Evolutionary conservation across 2,797 vertebrate genomes (phyloP), one percentile per base, ranked within the genome.

Genomic region (Micrastur ruficollis): DNA sequence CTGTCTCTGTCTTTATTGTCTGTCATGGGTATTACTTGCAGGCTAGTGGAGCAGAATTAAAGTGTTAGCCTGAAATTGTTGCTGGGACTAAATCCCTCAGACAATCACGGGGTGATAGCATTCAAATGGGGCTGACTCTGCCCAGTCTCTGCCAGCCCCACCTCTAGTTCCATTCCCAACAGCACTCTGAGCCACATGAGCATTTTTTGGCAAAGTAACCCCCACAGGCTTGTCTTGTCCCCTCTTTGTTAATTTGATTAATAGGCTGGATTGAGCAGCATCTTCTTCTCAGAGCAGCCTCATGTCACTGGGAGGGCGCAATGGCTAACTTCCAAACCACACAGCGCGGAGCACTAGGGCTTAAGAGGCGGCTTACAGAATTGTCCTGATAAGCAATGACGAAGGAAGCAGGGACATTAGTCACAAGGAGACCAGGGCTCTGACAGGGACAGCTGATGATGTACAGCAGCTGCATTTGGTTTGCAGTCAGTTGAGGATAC

Each of bases 391-490:
- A 53, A 6, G 11, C 67, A 66, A 17, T 47, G 75, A 89, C 0
- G 27, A 96, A 97, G 81, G 26, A 56, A 85, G 95, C 61, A 34
- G 70, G 58, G 86, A 75, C 74, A 68, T 88, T 49, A 92, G 90
- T 93, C 84, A 94, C 52, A 82, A 82, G 21, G 70, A 91, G 91
- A 93, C 25, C 84, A 90, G 91, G 75, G 81, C 72, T 92, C 94
- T 91, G 71, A 97, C 96, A 93, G 95, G 89, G 95, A 94, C 92
- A 95, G 88, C 58, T 94, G 95, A 97, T 97, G 96, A 95, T 72
- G 84, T 93, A 94, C 96, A 94, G 93, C 89, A 95, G 92, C 86
- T 34, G 91, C 90, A 74, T 91, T 93, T 91, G 82, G 90, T 93
- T 92, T 95, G 94, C 86, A 97, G 91, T 96, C 96, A 95, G 92